Evolutionary conservation across 2,113 vertebrate species (phyloP).

Genomic region (Halichoeres trimaculatus): DNA sequence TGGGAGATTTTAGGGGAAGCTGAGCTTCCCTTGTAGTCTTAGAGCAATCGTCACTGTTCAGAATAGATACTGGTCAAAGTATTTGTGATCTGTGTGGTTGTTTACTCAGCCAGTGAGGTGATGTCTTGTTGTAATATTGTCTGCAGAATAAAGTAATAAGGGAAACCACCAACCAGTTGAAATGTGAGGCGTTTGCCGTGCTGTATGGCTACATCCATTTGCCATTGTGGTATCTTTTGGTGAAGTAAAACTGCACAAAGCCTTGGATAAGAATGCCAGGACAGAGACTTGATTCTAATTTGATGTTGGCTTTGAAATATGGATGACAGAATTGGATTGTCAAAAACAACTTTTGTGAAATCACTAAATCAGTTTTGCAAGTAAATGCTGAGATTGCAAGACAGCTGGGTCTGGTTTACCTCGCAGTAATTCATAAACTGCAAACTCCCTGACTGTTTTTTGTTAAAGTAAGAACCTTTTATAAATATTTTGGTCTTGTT

Average conservation of each 20-base stretch:
- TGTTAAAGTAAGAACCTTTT: slow-evolving; percentile 16
- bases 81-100: neutral
- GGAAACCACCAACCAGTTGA: too few species aligned
- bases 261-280: too few species aligned
- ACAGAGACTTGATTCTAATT: too few species aligned
- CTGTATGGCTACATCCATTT: too few species aligned
- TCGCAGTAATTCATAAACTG: neutral
- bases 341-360: neutral
- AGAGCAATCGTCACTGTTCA: too few species aligned
- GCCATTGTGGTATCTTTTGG: too few species aligned
- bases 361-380: neutral
- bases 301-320: too few species aligned
- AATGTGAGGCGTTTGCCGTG: too few species aligned
- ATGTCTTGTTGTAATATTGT: neutral
- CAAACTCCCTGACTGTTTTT: slow-evolving; percentile 16
- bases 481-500: slow-evolving; percentile 29
- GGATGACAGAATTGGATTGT: too few species aligned
- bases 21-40: too few species aligned
- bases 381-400: neutral
- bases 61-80: neutral
- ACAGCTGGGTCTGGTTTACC: neutral
- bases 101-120: neutral
- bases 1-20: too few species aligned
- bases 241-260: too few species aligned
- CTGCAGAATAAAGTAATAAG: neutral